Percentiles rank a stretch among this genome's conserved stretches.
Conservation (phyloP, 2,888 invertebrate species). For the Cerastis rubricosa region DNA sequence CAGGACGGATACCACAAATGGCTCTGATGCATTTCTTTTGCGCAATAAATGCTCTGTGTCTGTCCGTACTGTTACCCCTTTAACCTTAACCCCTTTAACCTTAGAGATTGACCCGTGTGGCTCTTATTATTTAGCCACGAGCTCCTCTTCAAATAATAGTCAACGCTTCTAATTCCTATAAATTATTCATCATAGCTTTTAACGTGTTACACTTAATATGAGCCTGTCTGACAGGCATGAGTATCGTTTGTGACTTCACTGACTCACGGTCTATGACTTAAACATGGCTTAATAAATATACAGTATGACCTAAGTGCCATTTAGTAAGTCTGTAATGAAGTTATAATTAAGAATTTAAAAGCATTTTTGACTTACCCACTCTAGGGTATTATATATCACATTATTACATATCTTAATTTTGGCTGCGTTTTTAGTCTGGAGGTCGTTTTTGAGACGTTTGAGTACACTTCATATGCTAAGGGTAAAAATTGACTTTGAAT, state of each 20-base stretch:
- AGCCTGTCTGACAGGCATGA: slow-evolving; percentile 12
- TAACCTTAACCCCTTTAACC: too few relatives aligned
- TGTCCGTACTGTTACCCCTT: too few relatives aligned
- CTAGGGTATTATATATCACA: too few relatives aligned
- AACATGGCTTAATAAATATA: slow-evolving; percentile 9
- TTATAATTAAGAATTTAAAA: not conserved
- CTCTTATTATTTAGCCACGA: too few relatives aligned
- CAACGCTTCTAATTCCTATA: not conserved
- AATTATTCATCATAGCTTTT: not conserved
- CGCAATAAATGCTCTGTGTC: too few relatives aligned
- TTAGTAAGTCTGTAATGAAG: slow-evolving; percentile 4
- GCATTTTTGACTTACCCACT: not conserved
- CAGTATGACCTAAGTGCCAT: slow-evolving; percentile 25
- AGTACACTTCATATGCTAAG: too few relatives aligned
- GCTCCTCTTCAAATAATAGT: too few relatives aligned
- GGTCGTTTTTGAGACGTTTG: not conserved
- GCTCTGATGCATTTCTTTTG: too few relatives aligned
- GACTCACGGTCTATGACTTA: slow-evolving; percentile 30
- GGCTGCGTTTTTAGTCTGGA: not conserved
- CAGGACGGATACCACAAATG: too few relatives aligned
- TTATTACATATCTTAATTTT: not conserved
- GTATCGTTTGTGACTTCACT: slow-evolving; percentile 27
- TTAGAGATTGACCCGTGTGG: too few relatives aligned
- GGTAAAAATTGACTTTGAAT: too few relatives aligned
- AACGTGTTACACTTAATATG: slow-evolving; percentile 36